Base-by-base conservation (phyloP, 1,140 invertebrate genomes). In the Drusus annulatus region DNA sequence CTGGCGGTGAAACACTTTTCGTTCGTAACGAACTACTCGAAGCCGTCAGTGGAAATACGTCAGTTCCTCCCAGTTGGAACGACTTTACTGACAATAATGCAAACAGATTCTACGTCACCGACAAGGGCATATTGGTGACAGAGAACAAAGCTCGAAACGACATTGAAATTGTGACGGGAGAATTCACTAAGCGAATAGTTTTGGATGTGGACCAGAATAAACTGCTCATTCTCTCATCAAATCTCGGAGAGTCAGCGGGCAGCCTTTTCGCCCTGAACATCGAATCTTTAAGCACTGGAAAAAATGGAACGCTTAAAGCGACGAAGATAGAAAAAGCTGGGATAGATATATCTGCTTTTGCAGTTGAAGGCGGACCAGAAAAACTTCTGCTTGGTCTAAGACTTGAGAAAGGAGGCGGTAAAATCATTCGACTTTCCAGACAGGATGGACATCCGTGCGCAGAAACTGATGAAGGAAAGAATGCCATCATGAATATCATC, bases 101-200 rank as follows among this genome's bases (percentile, higher is more conserved):
- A 16, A 79, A 79, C 56, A 71, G 16, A 58, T 79, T 58, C 31
- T 79, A 56, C 19, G 7, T 25, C 7, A 58, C 5, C 4, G 25
- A 79, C 0, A 68, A 68, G 0, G 58, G 58, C 2, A 58, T 28
- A 7, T 79, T 71, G 28, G 28, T 79, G 3, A 31, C 45, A 7
- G 51, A 79, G 4, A 79, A 17, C 15, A 0, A 68, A 52, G 52
- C 62, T 54, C 23, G 25, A 52, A 54, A 56, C 17, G 65, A 79
- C 36, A 79, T 71, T n/a, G 52, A 79, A 71, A 79, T 79, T 16
- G 8, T 71, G 13, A 79, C 65, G 6, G 77, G 77, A 60, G 52
- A 54, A 28, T 71, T 58, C 28, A 71, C 51, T 17, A 51, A 19
- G 16, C 63, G 71, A 73, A 21, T 65, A n/a, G 51, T 23, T 36